These are phyloP conservation scores for Drosophila aff. DNA, from an alignment of 1,140 invertebrate genomes.

Conservation along the genomic window DNA sequence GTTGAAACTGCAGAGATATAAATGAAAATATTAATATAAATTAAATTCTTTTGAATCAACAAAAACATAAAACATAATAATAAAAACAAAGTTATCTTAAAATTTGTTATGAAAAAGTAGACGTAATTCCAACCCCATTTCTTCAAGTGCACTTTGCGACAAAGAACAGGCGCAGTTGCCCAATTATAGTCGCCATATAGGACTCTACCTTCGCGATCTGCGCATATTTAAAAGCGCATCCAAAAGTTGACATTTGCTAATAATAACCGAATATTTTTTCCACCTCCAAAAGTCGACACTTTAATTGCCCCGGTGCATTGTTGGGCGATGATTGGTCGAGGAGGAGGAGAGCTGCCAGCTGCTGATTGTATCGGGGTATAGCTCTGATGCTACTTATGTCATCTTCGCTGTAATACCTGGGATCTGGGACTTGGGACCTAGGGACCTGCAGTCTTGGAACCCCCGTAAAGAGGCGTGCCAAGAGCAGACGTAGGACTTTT, in stretches of 20 bases:
- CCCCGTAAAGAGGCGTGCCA: conserved; percentile 50
- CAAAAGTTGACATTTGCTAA: conserved; percentile 66
- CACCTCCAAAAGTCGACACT: conserved; percentile 9
- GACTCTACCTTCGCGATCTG: conserved; percentile 34
- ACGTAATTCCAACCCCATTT: not conserved
- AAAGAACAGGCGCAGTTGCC: conserved; percentile 42
- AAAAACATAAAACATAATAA: no score
- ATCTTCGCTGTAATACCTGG: conserved; percentile 54
- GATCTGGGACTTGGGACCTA: conserved; percentile 4
- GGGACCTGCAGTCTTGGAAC: not conserved
- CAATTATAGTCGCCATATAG: conserved; percentile 46
- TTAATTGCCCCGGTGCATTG: conserved; percentile 58
- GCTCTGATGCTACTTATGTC: conserved; percentile 62
- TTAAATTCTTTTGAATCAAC: no score
- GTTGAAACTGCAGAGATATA: no score
- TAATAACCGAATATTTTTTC: conserved; percentile 49
- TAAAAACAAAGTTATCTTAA: no score
- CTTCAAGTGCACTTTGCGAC: conserved; percentile 4
- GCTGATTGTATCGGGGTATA: conserved; percentile 36
- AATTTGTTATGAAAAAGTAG: not conserved
- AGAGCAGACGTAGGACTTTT: conserved; percentile 62
- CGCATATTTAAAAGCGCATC: conserved; percentile 53
- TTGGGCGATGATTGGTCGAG: conserved; percentile 26
- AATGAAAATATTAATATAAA: no score
- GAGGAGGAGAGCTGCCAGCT: conserved; percentile 4